Percentiles rank a stretch among this genome's conserved stretches.
phyloP scores from a whole-genome alignment of 2,888 invertebrate genomes.

The Scaptomyza tumidula region DNA sequence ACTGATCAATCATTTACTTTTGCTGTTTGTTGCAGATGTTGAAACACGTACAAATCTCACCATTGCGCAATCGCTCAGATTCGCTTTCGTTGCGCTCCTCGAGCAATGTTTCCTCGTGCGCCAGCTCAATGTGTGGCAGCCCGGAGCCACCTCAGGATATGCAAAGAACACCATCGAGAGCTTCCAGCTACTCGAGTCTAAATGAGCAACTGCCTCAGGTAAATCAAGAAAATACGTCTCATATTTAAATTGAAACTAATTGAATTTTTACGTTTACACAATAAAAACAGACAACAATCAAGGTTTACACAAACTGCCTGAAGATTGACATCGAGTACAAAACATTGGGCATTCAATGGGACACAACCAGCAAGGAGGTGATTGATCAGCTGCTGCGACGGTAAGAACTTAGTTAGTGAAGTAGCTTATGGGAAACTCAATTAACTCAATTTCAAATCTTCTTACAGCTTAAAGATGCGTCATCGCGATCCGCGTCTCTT shows the following conservation, averaged over 20 bases:
- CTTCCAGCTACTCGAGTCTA: constrained; percentile 88
- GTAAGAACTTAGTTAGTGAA: constrained; percentile 84
- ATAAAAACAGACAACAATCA: constrained; percentile 91
- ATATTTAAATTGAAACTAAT: background rate
- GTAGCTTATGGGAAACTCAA: background rate
- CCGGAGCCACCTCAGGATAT: constrained; percentile 86
- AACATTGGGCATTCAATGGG: constrained; percentile 94
- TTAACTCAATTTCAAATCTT: background rate
- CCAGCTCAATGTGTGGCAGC: constrained; percentile 87
- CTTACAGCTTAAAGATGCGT: constrained; percentile 89
- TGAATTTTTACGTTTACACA: no score
- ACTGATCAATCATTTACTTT: background rate
- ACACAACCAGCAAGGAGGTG: constrained; percentile 94
- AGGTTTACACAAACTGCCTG: constrained; percentile 95
- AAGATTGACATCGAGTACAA: constrained; percentile 98
- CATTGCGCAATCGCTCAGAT: constrained; percentile 93
- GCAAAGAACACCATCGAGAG: constrained; percentile 88
- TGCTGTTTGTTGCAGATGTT: constrained; percentile 87
- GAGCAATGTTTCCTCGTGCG: constrained; percentile 86
- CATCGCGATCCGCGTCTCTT: constrained; percentile 96
- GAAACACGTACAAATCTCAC: constrained; percentile 96
- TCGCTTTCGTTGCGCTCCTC: constrained; percentile 90
- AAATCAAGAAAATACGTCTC: background rate
- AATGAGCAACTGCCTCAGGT: constrained; percentile 86
- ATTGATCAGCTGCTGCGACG: constrained; percentile 93